Percentiles rank a stretch among this genome's conserved stretches.
Evolutionary conservation across 2,113 vertebrate genomes (phyloP).

Genomic region (Tupaia tana): DNA sequence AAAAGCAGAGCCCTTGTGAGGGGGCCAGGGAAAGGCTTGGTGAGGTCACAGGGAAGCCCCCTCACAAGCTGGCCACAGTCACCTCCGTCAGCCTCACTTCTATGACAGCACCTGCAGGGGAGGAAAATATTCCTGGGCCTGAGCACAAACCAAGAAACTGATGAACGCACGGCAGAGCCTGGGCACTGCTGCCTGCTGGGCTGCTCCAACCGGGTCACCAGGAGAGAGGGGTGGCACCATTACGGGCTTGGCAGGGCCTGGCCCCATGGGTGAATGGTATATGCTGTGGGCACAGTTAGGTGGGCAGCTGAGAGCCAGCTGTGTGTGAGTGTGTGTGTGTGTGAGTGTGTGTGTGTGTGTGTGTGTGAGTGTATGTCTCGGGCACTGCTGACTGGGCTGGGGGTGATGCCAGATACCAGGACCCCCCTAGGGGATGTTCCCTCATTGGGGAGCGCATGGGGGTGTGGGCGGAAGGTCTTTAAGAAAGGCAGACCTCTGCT

Average conservation of each 20-base stretch:
- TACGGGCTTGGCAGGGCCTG: neutral
- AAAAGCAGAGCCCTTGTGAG: neutral
- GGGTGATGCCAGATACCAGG: neutral
- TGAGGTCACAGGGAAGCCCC: neutral
- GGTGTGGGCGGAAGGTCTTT: neutral
- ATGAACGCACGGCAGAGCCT: neutral
- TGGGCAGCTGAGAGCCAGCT: neutral
- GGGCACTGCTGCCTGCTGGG: accelerated
- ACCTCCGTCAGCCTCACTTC: neutral
- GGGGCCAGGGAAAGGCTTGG: neutral
- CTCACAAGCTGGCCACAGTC: too few species aligned
- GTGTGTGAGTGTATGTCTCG: too few species aligned
- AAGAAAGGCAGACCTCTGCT: neutral
- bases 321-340: accelerated
- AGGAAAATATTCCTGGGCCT: neutral
- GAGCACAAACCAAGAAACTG: neutral
- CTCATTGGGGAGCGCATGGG: neutral
- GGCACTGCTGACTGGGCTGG: neutral
- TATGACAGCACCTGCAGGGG: accelerated
- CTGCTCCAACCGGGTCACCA: neutral
- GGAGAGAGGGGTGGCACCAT: neutral
- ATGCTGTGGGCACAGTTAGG: neutral
- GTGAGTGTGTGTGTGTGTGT: accelerated
- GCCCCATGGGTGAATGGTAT: neutral
- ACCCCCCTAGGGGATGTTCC: neutral